A percentile compares a stretch with the other conserved stretches of the same genome.
Conservation (phyloP, 2,888 invertebrate species). For the Nemapogon koenigi region DNA sequence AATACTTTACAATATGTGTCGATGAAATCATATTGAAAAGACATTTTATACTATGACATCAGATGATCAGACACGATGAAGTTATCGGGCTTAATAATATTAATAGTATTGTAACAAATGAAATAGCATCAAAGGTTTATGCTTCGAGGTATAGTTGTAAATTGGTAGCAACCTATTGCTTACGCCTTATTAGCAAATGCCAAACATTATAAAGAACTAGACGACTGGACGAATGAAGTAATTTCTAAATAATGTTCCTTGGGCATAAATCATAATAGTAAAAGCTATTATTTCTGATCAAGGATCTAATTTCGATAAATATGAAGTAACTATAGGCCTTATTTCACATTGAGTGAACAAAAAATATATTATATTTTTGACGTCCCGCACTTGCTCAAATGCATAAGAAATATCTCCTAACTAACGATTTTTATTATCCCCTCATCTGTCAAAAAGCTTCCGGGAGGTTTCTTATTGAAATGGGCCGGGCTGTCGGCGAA, state of each 20-base stretch:
- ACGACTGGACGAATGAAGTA: conserved; percentile 18
- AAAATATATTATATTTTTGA: too few species aligned
- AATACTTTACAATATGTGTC: conserved; percentile 20
- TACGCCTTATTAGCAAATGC: conserved; percentile 17
- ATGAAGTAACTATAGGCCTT: too few species aligned
- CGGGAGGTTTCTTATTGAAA: too few species aligned
- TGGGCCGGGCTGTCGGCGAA: too few species aligned
- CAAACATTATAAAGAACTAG: conserved; percentile 16
- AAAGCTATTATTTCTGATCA: conserved; percentile 21
- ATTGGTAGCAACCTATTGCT: too few species aligned
- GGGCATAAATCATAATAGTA: conserved; percentile 18
- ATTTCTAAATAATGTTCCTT: conserved; percentile 18
- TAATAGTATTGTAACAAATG: conserved; percentile 17
- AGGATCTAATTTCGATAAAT: conserved; percentile 20
- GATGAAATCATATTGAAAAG: conserved; percentile 21
- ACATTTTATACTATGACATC: conserved; percentile 18
- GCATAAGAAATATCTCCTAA: too few species aligned
- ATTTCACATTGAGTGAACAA: too few species aligned
- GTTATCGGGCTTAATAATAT: conserved; percentile 20
- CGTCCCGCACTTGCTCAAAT: too few species aligned
- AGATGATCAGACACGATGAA: conserved; percentile 19
- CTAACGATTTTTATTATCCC: too few species aligned
- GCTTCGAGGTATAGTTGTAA: conserved; percentile 19
- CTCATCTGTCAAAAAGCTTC: too few species aligned
- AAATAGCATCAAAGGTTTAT: conserved; percentile 10